Evolutionary conservation across 2,113 vertebrate species (phyloP).

Genomic region (Neodon shergylaensis): DNA sequence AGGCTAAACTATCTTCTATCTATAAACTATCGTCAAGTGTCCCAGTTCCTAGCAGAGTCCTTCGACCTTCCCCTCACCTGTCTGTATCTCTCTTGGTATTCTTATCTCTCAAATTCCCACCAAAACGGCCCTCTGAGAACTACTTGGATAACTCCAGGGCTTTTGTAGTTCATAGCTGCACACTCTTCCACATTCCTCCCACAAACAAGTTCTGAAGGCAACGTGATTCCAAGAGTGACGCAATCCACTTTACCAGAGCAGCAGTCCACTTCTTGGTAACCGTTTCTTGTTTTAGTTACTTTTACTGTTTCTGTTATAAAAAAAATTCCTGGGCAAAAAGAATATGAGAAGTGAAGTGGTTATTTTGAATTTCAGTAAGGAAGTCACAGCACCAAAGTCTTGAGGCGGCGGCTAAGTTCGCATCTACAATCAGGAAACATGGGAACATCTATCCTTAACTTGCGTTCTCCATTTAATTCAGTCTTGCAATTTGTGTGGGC

Average conservation of each 20-base stretch:
- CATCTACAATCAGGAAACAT: neutral
- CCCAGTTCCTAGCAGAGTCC: neutral
- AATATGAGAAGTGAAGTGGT: neutral
- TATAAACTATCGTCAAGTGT: neutral
- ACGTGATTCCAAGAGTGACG: neutral
- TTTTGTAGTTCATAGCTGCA: neutral
- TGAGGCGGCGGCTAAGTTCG: neutral
- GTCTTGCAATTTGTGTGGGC: neutral
- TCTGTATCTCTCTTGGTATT: neutral
- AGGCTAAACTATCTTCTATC: neutral
- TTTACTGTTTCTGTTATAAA: neutral
- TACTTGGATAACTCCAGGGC: neutral
- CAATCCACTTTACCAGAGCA: neutral
- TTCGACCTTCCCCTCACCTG: neutral
- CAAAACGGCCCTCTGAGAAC: neutral
- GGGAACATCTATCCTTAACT: neutral
- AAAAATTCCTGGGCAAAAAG: neutral
- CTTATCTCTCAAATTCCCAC: neutral
- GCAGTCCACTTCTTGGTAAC: neutral
- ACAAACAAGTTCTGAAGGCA: neutral
- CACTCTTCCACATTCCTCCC: neutral
- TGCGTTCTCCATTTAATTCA: neutral
- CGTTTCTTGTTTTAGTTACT: neutral
- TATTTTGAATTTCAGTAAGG: neutral
- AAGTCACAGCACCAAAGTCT: neutral